These are phyloP conservation scores for Mesoligia furuncula DNA, from an alignment of 2,888 invertebrate species.

Conservation along the genomic window DNA sequence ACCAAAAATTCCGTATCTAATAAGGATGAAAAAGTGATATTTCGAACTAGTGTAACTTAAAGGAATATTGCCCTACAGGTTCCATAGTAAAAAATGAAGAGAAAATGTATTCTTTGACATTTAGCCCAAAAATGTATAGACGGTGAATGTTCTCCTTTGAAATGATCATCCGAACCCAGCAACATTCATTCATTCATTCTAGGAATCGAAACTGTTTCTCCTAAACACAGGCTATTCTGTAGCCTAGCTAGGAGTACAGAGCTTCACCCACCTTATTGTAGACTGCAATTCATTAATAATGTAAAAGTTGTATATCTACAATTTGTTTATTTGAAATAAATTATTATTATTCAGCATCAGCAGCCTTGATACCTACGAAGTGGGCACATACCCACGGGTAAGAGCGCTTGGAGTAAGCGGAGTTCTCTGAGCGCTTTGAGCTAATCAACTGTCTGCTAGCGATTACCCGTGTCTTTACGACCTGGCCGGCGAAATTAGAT, in stretches of 20 bases:
- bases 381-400: background rate
- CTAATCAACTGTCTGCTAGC: conserved; percentile 62
- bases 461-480: conserved; percentile 60
- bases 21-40: background rate
- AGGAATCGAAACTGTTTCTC: too few relatives aligned
- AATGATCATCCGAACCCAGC: background rate
- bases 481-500: conserved; percentile 51
- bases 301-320: too few relatives aligned
- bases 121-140: background rate
- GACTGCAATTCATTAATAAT: too few relatives aligned
- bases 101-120: background rate
- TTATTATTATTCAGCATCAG: too few relatives aligned
- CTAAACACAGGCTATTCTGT: too few relatives aligned
- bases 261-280: too few relatives aligned
- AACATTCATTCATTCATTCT: too few relatives aligned
- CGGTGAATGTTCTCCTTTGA: background rate
- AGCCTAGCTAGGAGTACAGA: too few relatives aligned
- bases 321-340: too few relatives aligned
- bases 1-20: background rate
- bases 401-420: conserved; percentile 8
- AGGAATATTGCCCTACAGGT: background rate
- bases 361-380: background rate
- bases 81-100: background rate
- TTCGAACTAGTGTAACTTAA: background rate
- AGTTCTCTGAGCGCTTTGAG: conserved; percentile 51